phyloP scores from a whole-genome alignment of 2,113 vertebrate genomes.

The Gavia stellata region DNA sequence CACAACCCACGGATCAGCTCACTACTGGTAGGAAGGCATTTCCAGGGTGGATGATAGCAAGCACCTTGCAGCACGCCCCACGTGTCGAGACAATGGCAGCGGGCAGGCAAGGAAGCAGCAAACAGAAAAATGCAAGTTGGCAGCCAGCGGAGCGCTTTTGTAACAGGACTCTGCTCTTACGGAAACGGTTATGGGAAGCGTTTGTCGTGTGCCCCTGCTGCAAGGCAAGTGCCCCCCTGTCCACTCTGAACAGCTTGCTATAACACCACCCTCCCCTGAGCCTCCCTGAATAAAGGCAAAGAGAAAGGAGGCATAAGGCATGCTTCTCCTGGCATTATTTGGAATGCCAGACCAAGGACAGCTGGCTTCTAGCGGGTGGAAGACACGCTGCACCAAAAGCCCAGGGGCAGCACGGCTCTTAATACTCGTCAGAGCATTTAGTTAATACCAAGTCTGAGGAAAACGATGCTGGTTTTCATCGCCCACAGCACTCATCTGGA shows the following conservation, averaged over 20 bases:
- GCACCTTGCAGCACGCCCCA: neutral
- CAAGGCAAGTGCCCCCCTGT: neutral
- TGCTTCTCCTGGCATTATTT: neutral
- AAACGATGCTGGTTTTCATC: neutral
- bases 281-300: neutral
- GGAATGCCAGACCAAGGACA: neutral
- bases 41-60: neutral
- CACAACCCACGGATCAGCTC: neutral
- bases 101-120: neutral
- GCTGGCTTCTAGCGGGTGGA: slow-evolving; percentile 3
- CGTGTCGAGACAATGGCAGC: neutral
- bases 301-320: neutral
- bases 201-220: fast-evolving
- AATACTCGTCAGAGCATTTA: neutral
- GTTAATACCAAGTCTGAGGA: neutral
- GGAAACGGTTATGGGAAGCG: neutral
- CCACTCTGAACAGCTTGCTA: neutral
- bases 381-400: neutral
- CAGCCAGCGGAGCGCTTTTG: neutral
- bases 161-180: neutral
- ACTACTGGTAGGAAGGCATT: neutral
- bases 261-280: neutral
- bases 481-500: neutral
- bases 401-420: neutral
- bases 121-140: neutral